Base-by-base conservation (phyloP, 1,140 invertebrate genomes). In the Druon quercuslanigerum region DNA sequence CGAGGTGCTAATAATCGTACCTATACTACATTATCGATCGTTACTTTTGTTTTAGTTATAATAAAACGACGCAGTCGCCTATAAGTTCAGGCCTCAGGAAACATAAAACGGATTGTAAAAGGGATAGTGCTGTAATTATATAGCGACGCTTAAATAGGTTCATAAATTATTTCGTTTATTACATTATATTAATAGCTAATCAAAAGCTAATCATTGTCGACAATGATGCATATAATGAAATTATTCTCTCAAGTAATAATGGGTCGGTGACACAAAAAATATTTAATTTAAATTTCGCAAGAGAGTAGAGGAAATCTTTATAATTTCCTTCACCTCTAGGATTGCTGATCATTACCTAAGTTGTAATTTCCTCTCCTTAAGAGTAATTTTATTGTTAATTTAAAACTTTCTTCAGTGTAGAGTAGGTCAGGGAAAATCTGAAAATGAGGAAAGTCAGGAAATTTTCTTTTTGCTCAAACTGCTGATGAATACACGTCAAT, bases 91-190 rank as follows among this genome's bases (percentile, higher is more conserved):
- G 40, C 25, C 60, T 25, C 60, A 33, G 60, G 60, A 66, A 66
- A 66, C 60, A 66, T 66, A 40, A 66, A 66, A 66, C 25, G 60
- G 60, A 66, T 66, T 66, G 60, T 66, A 56, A 71, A 73, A 75
- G 57, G 78, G 71, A 76, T 79, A 79, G 73, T 66, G 73, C 56
- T 60, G 46, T 76, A 76, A 79, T 79, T 76, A 76, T 73, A 54
- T 50, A 52, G 54, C 60, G 19, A 50, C 57, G 60, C 52, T 70
- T 76, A 71, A 79, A 72, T 76, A 72, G 78, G 60, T 74, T 52
- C 71, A 73, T 79, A 79, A 79, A 79, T 79, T 79, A 79, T 72
- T 52, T 57, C 57, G 16, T 79, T 79, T 76, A 79, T 80, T 77
- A 20, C 60, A 50, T 54, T 80, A 74, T 52, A 73, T 52, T 60